Evolutionary conservation across 2,888 invertebrate genomes (phyloP), one percentile per base, ranked within the genome.

Genomic region (Lobophora halterata): DNA sequence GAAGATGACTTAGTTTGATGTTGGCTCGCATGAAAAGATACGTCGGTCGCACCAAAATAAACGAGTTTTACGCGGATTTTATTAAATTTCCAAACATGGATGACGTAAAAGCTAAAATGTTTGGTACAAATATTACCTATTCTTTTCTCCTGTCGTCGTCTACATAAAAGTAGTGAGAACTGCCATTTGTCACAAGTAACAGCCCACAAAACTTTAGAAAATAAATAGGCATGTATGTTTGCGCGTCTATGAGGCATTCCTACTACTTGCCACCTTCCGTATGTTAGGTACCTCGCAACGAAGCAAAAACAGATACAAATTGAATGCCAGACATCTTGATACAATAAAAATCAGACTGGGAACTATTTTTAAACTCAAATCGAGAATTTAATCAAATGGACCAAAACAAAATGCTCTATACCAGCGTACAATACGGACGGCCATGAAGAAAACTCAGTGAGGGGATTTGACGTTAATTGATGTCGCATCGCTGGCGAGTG

Each of bases 381-480:
- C 19, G 5, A 6, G 21, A 39, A 35, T 39, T 35, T 44, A 35
- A 40, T 49, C 33, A 35, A 42, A 46, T 38, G 45, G 30, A 30
- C 40, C 28, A 10, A 32, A 37, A 34, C 27, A 52, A 38, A 49
- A 47, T 37, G 54, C 60, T 76, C 76, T 71, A 73, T 77, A 78
- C 71, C 68, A 66, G 71, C 65, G 70, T 70, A 73, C 67, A 76
- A 75, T 74, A 72, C 65, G 58, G 63, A 74, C 61, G 56, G 65
- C 71, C 62, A 72, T 63, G 74, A 79, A 81, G 81, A 80, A 83
- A 81, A 82, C 81, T 76, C 77, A 76, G 74, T 67, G 67, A 71
- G 68, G 69, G 72, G 66, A 71, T 77, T 70, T 77, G 73, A 79
- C 79, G 80, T 85, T 87, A 87, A 86, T 86, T 86, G 86, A 86